Conservation (phyloP, 2,113 vertebrate genomes). For the Numenius arquata region DNA sequence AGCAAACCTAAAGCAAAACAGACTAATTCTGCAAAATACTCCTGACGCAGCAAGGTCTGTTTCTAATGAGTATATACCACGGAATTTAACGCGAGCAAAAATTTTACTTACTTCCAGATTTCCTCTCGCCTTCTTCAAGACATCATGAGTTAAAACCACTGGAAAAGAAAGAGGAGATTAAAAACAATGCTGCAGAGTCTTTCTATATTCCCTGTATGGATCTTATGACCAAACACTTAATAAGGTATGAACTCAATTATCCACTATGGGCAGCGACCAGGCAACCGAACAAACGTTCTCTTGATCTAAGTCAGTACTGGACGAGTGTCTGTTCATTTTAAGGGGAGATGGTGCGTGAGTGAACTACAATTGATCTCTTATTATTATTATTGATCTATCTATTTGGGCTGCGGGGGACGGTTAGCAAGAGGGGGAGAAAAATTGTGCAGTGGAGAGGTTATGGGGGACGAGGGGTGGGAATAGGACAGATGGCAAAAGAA, state of each 20-base stretch:
- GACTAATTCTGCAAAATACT: not conserved
- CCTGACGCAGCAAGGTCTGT: not conserved
- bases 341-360: not conserved
- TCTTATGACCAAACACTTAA: not conserved
- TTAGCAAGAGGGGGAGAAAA: not conserved
- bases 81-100: not conserved
- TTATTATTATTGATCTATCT: too few species aligned
- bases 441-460: not conserved
- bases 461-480: not conserved
- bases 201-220: too few species aligned
- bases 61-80: not conserved
- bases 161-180: not conserved
- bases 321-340: not conserved
- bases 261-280: fast-evolving
- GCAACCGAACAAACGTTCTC: not conserved
- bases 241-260: not conserved
- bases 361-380: not conserved
- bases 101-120: conserved; percentile 88
- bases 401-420: not conserved
- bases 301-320: not conserved
- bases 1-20: not conserved
- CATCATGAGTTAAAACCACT: conserved; percentile 89
- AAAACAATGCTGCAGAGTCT: not conserved
- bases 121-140: conserved; percentile 91
- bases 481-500: not conserved